A percentile compares a stretch with the other conserved stretches of the same genome.
phyloP scores from a whole-genome alignment of 2,888 invertebrate species.

The Caenorhabditis zanzibari region DNA sequence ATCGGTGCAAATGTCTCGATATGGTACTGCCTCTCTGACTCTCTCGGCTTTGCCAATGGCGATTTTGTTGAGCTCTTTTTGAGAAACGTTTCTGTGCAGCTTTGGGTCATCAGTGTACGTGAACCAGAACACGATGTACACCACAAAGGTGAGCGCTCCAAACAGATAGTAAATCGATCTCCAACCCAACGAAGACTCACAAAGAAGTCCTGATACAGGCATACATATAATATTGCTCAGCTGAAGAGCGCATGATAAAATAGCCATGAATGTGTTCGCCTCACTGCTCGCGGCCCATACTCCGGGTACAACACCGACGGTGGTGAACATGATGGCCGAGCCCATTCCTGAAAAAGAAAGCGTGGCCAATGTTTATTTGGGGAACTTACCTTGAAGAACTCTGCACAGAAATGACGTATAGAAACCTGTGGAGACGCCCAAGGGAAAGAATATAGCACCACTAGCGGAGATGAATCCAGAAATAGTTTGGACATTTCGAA shows the following conservation, averaged over 20 bases:
- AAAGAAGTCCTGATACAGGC: slow-evolving; percentile 55
- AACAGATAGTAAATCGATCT: slow-evolving; percentile 48
- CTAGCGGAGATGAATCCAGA: slow-evolving; percentile 37
- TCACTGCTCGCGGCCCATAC: slow-evolving; percentile 40
- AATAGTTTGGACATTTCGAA: slow-evolving; percentile 33
- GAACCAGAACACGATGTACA: slow-evolving; percentile 41
- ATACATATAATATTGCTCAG: slow-evolving; percentile 25
- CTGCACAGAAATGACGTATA: slow-evolving; percentile 20
- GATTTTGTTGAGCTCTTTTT: slow-evolving; percentile 15
- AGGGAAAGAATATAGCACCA: slow-evolving; percentile 34
- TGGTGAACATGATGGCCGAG: slow-evolving; percentile 31
- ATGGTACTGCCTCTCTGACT: slow-evolving; percentile 51
- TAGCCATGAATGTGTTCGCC: slow-evolving; percentile 33
- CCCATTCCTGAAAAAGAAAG: no score
- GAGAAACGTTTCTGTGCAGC: slow-evolving; percentile 26
- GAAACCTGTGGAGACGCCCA: slow-evolving; percentile 33
- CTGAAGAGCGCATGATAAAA: slow-evolving; percentile 37
- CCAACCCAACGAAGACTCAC: slow-evolving; percentile 56
- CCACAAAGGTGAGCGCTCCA: slow-evolving; percentile 38
- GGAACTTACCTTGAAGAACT: slow-evolving; percentile 44
- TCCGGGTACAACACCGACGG: slow-evolving; percentile 36
- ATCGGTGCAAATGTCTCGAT: slow-evolving; percentile 38
- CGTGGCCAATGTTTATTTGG: no score
- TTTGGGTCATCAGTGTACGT: background rate
- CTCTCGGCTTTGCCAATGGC: slow-evolving; percentile 4